Percentiles rank a stretch among this genome's conserved stretches.
Evolutionary conservation across 2,888 invertebrate species (phyloP).

Genomic region (Euzetes globulus): DNA sequence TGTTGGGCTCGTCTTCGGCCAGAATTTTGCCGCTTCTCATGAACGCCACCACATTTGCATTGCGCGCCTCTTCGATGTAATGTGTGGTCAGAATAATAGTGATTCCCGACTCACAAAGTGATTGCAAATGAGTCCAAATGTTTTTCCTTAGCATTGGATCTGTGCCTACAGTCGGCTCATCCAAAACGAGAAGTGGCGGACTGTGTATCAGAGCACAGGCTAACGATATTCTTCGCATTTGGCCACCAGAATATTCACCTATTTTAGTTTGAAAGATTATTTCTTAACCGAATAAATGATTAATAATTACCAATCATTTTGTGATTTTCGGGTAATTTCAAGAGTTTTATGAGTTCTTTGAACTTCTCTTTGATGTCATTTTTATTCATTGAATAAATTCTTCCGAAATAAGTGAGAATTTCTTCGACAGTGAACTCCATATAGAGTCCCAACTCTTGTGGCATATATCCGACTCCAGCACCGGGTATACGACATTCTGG

Average conservation of each 20-base stretch:
- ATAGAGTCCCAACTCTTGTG: slow-evolving; percentile 54
- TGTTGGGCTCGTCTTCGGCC: slow-evolving; percentile 46
- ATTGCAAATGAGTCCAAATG: slow-evolving; percentile 32
- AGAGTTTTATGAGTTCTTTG: slow-evolving; percentile 76
- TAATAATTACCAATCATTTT: slow-evolving; percentile 5
- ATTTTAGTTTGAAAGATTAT: neutral
- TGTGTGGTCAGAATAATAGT: slow-evolving; percentile 66
- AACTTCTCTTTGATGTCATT: slow-evolving; percentile 70
- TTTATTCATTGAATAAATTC: slow-evolving; percentile 86
- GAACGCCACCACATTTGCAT: slow-evolving; percentile 45
- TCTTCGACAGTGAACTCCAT: slow-evolving; percentile 73
- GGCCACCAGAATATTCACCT: neutral
- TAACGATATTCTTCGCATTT: neutral
- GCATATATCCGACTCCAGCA: slow-evolving; percentile 90
- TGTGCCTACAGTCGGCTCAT: slow-evolving; percentile 83
- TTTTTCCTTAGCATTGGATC: slow-evolving; percentile 64
- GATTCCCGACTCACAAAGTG: neutral
- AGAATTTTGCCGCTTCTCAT: slow-evolving; percentile 47
- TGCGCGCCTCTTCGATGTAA: slow-evolving; percentile 81
- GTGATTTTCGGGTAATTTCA: slow-evolving; percentile 78
- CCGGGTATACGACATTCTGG: slow-evolving; percentile 83
- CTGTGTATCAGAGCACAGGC: neutral
- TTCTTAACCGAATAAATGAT: too few relatives aligned
- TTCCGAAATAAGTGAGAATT: slow-evolving; percentile 92
- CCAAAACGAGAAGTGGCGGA: slow-evolving; percentile 7